Base-by-base conservation (phyloP, 2,113 vertebrate species). In the Mellivora capensis region DNA sequence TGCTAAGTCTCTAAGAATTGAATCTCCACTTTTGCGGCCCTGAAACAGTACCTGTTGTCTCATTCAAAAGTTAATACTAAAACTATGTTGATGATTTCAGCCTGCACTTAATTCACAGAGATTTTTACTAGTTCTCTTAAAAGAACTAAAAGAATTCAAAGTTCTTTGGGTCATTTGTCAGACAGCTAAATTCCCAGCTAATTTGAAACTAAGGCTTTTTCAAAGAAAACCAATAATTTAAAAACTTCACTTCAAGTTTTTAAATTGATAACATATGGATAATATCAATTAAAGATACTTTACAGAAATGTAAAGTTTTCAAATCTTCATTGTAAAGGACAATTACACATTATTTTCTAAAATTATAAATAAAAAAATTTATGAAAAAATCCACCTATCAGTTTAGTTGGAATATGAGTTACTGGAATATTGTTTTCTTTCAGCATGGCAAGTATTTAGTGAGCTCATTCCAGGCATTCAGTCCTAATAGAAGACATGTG, bases 81-180 rank as follows among this genome's bases (percentile, higher is more conserved):
- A 84, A 93, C 76, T 76, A 81, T n/a, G 21, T 76, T 89, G 54
- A 79, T 84, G 39, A 91, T 69, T 76, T 95, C 47, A 94, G 37
- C 8, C 12, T 47, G 8, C 25, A 79, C 34, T 79, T 72, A 17
- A n/a, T 71, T 79, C 13, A 76, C 4, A 94, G 1, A 57, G 13
- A 67, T 81, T 96, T 87, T 81, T 25, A 83, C 57, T 86, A 82
- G 44, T 23, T 89, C 18, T 62, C 25, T 92, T 64, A 15, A 64
- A 64, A 64, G 27, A 42, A 27, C 90, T 85, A 85, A 90, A 89
- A 94, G 12, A 62, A 71, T 69, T 34, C 15, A 85, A 1, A 76
- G 27, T 2, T 82, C 42, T 90, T 80, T 13, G 23, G 2, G 13
- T 57, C 10, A n/a, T 77, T 61, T 89, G 69, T 72, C 62, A 81